Base-by-base conservation (phyloP, 2,113 vertebrate species). In the Megaceryle torquata region DNA sequence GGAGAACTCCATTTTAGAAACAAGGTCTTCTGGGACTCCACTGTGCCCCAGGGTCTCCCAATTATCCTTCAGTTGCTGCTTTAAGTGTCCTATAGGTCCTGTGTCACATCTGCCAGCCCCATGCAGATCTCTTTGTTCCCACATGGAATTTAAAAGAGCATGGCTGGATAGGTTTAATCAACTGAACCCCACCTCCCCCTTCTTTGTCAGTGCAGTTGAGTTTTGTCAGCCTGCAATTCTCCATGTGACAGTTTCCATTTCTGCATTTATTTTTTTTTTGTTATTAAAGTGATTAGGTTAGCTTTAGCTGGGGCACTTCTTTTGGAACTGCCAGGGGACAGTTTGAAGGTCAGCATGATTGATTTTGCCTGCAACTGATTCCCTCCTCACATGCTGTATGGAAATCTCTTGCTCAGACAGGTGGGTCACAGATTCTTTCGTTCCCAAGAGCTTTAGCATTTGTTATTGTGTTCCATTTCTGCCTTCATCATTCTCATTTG, bases 241-340 rank as follows among this genome's bases (percentile, higher is more conserved):
- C 70, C 63, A 59, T 9, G 35, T 46, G 72, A 78, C 79, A 88
- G 43, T 71, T 46, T 44, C 64, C 29, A 86, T 41, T 74, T 87
- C 31, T 82, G 74, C 31, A 3, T 4, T 28, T 88, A 79, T 70
- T 57, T 28, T 88, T 82, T 70, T 57, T 19, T 51, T 51, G 13
- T 51, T 25, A 51, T 51, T 2, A 1, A 56, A 91, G 24, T 2
- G 5, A 76, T 82, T 68, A 76, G 43, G 57, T 93, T 69, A 72
- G 65, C 77, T 87, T 94, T 94, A 95, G 60, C 70, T 95, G 83
- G 61, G 80, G 65, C 56, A 94, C 29, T 69, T 87, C 81, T 85
- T 79, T 79, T 86, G 78, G 63, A 95, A 54, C 37, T 82, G 83
- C 65, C 77, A 79, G 57, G 57, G 92, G 88, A 96, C 65, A 88